Evolutionary conservation across 2,113 vertebrate species (phyloP).

Genomic region (Spilogale gracilis): DNA sequence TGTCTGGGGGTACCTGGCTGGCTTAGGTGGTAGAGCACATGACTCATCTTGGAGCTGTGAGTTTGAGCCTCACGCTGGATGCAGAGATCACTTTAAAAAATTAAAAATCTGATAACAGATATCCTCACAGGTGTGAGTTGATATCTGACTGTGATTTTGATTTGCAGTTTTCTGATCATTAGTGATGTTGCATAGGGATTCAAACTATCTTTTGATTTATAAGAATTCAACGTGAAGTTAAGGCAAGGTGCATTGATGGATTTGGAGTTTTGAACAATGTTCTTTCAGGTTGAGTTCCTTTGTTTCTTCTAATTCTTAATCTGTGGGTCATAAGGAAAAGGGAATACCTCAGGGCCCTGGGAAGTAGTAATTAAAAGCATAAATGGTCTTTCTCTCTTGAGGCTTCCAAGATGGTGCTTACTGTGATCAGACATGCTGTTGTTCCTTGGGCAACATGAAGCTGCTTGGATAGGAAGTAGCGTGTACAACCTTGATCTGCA

Average conservation of each 20-base stretch:
- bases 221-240: neutral
- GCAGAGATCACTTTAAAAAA: neutral
- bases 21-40: neutral
- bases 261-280: neutral
- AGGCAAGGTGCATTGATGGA: neutral
- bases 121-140: neutral
- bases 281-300: neutral
- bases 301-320: constrained; percentile 14
- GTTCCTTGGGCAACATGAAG: neutral
- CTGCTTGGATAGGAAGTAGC: neutral
- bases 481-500: neutral
- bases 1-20: neutral
- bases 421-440: neutral
- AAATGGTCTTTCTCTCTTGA: neutral
- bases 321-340: neutral
- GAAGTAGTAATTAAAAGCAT: neutral
- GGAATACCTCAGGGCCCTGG: neutral
- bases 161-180: neutral
- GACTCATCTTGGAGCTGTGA: neutral
- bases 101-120: neutral
- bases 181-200: neutral
- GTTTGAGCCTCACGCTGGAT: neutral
- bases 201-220: neutral
- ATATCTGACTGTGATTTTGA: neutral
- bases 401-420: neutral